Evolutionary conservation across 2,888 invertebrate genomes (phyloP).

Genomic region (Aproaerema taeniolella): DNA sequence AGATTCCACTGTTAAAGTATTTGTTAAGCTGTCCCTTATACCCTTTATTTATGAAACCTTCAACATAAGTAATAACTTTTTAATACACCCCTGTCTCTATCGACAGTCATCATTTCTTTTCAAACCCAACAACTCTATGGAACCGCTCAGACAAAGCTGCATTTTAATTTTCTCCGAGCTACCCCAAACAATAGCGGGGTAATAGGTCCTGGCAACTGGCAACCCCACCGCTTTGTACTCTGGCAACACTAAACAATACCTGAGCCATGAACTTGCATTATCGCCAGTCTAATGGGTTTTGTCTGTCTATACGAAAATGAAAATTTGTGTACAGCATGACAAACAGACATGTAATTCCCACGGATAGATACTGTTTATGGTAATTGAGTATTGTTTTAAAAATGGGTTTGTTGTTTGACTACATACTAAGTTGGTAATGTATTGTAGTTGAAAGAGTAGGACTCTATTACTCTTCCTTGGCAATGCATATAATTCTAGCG

Average conservation of each 20-base stretch:
- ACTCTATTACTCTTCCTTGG: too few species aligned
- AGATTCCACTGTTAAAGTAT: too few species aligned
- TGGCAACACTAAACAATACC: conserved; percentile 71
- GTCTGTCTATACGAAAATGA: conserved; percentile 50
- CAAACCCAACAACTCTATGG: background rate
- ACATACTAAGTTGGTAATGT: too few species aligned
- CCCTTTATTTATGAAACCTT: too few species aligned
- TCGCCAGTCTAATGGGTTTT: conserved; percentile 71
- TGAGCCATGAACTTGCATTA: conserved; percentile 70
- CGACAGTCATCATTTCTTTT: too few species aligned
- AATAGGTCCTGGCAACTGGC: conserved; percentile 60
- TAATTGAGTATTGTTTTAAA: conserved; percentile 18
- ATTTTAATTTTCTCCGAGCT: conserved; percentile 71
- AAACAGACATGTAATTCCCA: conserved; percentile 54
- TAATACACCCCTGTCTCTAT: too few species aligned
- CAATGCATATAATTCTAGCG: too few species aligned
- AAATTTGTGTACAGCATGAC: conserved; percentile 51
- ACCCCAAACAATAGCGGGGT: conserved; percentile 60
- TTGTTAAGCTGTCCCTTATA: too few species aligned
- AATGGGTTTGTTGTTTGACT: conserved; percentile 1
- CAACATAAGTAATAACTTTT: too few species aligned
- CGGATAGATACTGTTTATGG: conserved; percentile 24
- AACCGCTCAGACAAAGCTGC: conserved; percentile 57
- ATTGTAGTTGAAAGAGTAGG: too few species aligned
- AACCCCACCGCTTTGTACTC: conserved; percentile 57